A percentile compares a stretch with the other conserved stretches of the same genome.
These are phyloP conservation scores for Brachirus orientalis DNA, from an alignment of 2,113 vertebrate species.

Conservation along the genomic window DNA sequence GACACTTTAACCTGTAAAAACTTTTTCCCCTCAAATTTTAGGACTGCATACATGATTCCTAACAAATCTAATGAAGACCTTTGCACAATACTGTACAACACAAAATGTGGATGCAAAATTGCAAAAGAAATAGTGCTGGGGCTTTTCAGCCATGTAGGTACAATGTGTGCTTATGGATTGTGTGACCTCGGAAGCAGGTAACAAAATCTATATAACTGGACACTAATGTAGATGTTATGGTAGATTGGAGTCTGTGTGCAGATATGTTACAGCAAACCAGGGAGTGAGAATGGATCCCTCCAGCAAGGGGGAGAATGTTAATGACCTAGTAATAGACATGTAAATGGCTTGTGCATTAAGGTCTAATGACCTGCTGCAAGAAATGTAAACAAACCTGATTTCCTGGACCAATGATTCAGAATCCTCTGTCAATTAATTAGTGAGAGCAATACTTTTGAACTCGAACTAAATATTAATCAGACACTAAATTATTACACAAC, in stretches of 20 bases:
- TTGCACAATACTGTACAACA: no score
- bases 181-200: background rate
- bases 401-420: background rate
- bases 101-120: background rate
- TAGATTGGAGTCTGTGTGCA: background rate
- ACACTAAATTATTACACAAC: conserved; percentile 12
- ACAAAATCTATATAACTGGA: conserved; percentile 7
- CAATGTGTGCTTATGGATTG: background rate
- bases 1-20: no score
- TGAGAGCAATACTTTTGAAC: background rate
- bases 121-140: background rate
- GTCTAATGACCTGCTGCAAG: conserved; percentile 21
- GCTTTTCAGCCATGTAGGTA: background rate
- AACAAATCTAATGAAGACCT: no score
- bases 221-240: background rate
- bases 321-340: conserved; percentile 19
- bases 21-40: no score
- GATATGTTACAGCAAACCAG: conserved; percentile 6
- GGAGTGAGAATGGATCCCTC: conserved; percentile 6
- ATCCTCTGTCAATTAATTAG: background rate
- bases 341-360: conserved; percentile 11
- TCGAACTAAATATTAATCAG: conserved; percentile 17
- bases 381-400: background rate
- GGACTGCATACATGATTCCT: no score
- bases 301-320: background rate